Conservation (phyloP, 2,113 vertebrate genomes). For the Xiphias gladius region DNA sequence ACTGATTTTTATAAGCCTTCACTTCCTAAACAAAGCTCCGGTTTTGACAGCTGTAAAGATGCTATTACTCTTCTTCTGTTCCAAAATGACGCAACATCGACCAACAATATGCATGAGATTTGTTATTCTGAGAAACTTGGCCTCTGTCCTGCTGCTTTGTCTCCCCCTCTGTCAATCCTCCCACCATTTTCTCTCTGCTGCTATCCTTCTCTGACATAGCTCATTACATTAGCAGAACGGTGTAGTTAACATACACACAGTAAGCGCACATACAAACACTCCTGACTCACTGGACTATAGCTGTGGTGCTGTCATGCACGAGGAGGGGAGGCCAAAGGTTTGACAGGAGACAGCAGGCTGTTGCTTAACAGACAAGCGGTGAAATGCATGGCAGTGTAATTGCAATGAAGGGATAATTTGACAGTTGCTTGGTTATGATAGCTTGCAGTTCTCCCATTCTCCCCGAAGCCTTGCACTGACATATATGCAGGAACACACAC, state of each 20-base stretch:
- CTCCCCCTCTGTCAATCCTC: slow-evolving; percentile 44
- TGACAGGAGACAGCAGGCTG: slow-evolving; percentile 69
- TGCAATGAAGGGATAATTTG: slow-evolving; percentile 79
- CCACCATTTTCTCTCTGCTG: slow-evolving; percentile 22
- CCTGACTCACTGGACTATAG: slow-evolving; percentile 48
- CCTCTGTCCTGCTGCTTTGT: slow-evolving; percentile 59
- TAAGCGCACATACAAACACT: slow-evolving; percentile 41
- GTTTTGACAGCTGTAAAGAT: slow-evolving; percentile 47
- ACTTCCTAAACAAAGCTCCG: slow-evolving; percentile 37
- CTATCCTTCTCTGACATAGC: slow-evolving; percentile 61
- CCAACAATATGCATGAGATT: slow-evolving; percentile 55
- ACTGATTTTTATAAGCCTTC: slow-evolving; percentile 31
- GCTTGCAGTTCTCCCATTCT: slow-evolving; percentile 68
- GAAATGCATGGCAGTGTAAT: slow-evolving; percentile 70
- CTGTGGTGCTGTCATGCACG: slow-evolving; percentile 15
- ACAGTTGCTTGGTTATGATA: slow-evolving; percentile 76
- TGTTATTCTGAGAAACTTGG: slow-evolving; percentile 50
- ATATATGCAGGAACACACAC: slow-evolving; percentile 9
- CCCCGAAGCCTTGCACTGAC: slow-evolving; percentile 38
- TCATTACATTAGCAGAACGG: slow-evolving; percentile 61
- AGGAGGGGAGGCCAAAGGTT: slow-evolving; percentile 49
- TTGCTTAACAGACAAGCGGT: slow-evolving; percentile 70
- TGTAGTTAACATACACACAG: slow-evolving; percentile 40
- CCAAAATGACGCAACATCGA: slow-evolving; percentile 60
- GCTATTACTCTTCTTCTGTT: slow-evolving; percentile 32